Percentiles rank a stretch among this genome's conserved stretches.
Conservation (phyloP, 30 jellyfish, hydroid and myxozoan species). For the Aurelia sp. region DNA sequence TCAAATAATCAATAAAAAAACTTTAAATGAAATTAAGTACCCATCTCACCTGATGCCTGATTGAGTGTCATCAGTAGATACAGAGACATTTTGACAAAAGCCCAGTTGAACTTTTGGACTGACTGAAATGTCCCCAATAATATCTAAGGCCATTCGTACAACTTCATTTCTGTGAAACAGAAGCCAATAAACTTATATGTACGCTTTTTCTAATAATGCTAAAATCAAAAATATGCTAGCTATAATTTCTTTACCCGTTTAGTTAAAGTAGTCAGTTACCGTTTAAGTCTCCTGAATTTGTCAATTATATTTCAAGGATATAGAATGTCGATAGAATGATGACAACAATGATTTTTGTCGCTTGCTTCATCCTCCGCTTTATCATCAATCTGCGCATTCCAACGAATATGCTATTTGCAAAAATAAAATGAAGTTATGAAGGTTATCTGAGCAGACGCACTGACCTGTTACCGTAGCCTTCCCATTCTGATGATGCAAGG, state of each 20-base stretch:
- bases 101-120: conserved; percentile 60
- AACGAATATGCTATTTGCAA: not conserved
- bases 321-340: too few species aligned
- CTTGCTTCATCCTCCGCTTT: too few species aligned
- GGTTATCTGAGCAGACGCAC: not conserved
- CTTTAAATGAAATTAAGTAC: not conserved
- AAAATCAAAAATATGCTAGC: too few species aligned
- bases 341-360: too few species aligned
- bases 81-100: conserved; percentile 75
- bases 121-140: conserved; percentile 71
- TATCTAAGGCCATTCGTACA: conserved; percentile 68
- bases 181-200: too few species aligned
- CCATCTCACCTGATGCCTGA: conserved; percentile 80
- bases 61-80: conserved; percentile 58
- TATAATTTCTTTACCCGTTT: too few species aligned
- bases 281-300: too few species aligned
- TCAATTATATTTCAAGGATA: too few species aligned
- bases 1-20: too few species aligned
- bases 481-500: conserved; percentile 80
- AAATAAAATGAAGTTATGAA: not conserved
- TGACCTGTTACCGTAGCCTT: conserved; percentile 79
- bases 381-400: too few species aligned
- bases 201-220: too few species aligned
- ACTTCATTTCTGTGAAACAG: conserved; percentile 75
- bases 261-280: too few species aligned